Evolutionary conservation across 2,797 vertebrate species (phyloP).

Genomic region (Bradypus variegatus): DNA sequence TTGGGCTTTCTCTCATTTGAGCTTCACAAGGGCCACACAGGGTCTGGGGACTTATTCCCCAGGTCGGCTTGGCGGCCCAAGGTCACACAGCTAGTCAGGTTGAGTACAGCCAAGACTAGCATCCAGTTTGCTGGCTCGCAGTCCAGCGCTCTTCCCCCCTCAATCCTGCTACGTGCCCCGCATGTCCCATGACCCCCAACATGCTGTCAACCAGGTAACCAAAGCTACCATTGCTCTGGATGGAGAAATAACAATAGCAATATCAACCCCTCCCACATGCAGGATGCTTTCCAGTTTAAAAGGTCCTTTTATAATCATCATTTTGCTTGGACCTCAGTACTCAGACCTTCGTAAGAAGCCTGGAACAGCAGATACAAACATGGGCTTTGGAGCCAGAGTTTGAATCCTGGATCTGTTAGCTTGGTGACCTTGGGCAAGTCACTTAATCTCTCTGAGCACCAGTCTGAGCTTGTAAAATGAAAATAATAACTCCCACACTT

Average conservation of each 20-base stretch:
- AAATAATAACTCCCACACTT: background rate
- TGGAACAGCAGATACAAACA: background rate
- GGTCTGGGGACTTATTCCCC: background rate
- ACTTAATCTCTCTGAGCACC: background rate
- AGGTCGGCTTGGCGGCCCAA: background rate
- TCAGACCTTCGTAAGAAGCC: background rate
- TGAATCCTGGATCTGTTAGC: background rate
- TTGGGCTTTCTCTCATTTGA: background rate
- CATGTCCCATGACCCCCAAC: background rate
- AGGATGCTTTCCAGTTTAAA: conserved; percentile 18
- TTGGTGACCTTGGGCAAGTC: background rate
- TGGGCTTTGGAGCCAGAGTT: background rate
- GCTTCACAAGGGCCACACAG: background rate
- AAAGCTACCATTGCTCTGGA: conserved; percentile 54
- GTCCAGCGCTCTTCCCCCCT: background rate
- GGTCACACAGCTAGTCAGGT: background rate
- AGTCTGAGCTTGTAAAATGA: background rate
- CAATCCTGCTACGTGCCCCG: conserved; percentile 12
- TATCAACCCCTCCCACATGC: conserved; percentile 34
- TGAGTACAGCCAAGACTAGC: background rate
- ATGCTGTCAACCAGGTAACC: conserved; percentile 45
- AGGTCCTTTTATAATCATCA: conserved; percentile 29
- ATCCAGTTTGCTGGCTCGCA: conserved; percentile 1
- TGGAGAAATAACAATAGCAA: conserved; percentile 47
- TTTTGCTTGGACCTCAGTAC: background rate